Base-by-base conservation (phyloP, 2,888 invertebrate genomes). In the Fissipunctia ypsillon region DNA sequence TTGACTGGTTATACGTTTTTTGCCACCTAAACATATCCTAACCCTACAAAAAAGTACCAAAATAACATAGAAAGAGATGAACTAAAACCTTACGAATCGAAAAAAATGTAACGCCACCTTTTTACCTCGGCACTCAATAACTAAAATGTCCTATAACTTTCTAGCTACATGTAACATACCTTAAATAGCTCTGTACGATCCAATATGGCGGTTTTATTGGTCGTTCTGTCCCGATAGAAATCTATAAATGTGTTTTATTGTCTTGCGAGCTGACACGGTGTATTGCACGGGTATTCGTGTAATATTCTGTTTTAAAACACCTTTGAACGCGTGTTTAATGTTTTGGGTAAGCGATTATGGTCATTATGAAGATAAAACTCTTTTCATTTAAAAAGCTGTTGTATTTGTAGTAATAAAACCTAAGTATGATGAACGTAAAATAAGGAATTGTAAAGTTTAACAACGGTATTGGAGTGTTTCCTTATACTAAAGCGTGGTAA, bases 201-300 rank as follows among this genome's bases (percentile, higher is more conserved):
- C 84, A 77, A 80, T 78, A 76, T 71, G 71, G 64, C 61, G 57
- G 72, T 78, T 86, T 86, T 85, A 85, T 86, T 86, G 85, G 68
- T 72, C 82, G 78, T 85, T 85, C 71, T 69, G 74, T 75, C 66
- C 74, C 84, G 87, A 85, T 85, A 84, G 73, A 80, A 80, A 85
- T 86, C 82, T 85, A 84, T 85, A 86, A 85, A 85, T 82, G 86
- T 84, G 81, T 86, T 86, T 85, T 85, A 86, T 85, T 86, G 78
- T 86, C 78, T 86, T 64, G 25, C 71, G 65, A 74, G 76, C 84
- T 86, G 86, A 86, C 84, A 80, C 69, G 71, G 76, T 80, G 76
- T 80, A 78, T 66, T 60, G 77, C 65, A 48, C 70, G 35, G 81
- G 67, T 73, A 72, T 68, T 65, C 54, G 50, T 43, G 75, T 45